Base-by-base conservation (phyloP, 2,888 invertebrate species). In the Sesia bembeciformis region DNA sequence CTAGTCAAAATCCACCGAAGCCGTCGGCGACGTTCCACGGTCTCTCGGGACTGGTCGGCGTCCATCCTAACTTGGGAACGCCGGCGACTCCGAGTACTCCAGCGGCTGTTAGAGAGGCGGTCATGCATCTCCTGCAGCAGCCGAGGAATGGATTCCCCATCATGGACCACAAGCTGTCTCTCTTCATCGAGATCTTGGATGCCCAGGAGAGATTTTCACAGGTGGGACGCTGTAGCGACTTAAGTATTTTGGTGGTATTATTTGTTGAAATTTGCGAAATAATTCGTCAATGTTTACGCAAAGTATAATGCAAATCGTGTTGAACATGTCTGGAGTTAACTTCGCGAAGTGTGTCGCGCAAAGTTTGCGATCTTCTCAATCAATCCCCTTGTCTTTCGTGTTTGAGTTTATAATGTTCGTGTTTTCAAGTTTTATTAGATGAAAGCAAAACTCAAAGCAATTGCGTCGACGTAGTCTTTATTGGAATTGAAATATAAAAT, bases 111-210 rank as follows among this genome's bases (percentile, higher is more conserved):
- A 87, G 93, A 0, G 93, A 94, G 62, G 94, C 94, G 4, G 93
- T 94, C 50, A 91, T 93, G 59, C 93, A 93, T 66, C 84, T 94
- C 52, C 83, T 94, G 57, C 88, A 91, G 65, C 93, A 94, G 76
- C 93, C 94, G 7, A 87, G 94, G 57, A 94, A 94, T 73, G 94
- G 94, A 39, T 93, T 94, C 81, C 93, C 93, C 68, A 93, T 94
- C 74, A 92, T 93, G 85, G 94, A 94, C 72, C 94, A 94, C 85
- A 94, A 94, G 76, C 91, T 95, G 72, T 92, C 93, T 50, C 90
- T 95, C 52, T 94, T 95, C 85, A 93, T 95, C 76, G 95, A 95
- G 72, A 95, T 95, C 67, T 91, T 95, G 78, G 95, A 95, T 76
- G 93, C 95, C 54, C 95, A 95, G 90, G 94, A 95, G 76, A 91